A percentile compares a stretch with the other conserved stretches of the same genome.
Evolutionary conservation across 2,888 invertebrate genomes (phyloP).

Genomic region (Phasia obesa): DNA sequence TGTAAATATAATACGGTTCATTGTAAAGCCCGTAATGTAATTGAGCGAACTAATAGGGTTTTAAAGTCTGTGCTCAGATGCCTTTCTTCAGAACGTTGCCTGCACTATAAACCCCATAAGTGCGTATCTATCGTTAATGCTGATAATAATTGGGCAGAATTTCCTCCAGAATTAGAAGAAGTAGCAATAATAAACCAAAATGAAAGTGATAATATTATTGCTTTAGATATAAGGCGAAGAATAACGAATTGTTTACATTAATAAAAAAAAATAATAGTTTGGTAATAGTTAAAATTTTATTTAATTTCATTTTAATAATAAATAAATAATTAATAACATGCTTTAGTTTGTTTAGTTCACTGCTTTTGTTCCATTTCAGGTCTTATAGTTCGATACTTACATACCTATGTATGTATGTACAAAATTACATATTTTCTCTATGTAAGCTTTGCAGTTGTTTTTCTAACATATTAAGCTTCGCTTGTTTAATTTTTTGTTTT

Average conservation of each 20-base stretch:
- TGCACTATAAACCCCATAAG: slow-evolving; percentile 36
- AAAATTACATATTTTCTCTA: background rate
- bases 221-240: slow-evolving; percentile 7
- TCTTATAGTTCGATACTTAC: background rate
- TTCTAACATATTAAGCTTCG: background rate
- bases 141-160: slow-evolving; percentile 9
- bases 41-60: slow-evolving; percentile 14
- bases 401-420: background rate
- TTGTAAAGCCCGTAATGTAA: slow-evolving; percentile 43
- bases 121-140: slow-evolving; percentile 36
- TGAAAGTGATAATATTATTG: background rate
- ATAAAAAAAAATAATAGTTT: background rate
- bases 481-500: background rate
- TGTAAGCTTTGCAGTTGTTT: slow-evolving; percentile 7
- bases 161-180: background rate
- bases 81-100: slow-evolving; percentile 34
- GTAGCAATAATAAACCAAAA: background rate
- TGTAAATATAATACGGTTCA: slow-evolving; percentile 35
- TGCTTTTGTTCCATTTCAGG: background rate
- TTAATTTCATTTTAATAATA: slow-evolving; percentile 9
- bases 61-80: slow-evolving; percentile 42
- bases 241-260: slow-evolving; percentile 4
- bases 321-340: background rate
- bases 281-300: background rate
- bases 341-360: background rate